Percentiles rank a stretch among this genome's conserved stretches.
These are phyloP conservation scores for Mesembrinibis cayennensis DNA, from an alignment of 2,113 vertebrate genomes.

Conservation along the genomic window DNA sequence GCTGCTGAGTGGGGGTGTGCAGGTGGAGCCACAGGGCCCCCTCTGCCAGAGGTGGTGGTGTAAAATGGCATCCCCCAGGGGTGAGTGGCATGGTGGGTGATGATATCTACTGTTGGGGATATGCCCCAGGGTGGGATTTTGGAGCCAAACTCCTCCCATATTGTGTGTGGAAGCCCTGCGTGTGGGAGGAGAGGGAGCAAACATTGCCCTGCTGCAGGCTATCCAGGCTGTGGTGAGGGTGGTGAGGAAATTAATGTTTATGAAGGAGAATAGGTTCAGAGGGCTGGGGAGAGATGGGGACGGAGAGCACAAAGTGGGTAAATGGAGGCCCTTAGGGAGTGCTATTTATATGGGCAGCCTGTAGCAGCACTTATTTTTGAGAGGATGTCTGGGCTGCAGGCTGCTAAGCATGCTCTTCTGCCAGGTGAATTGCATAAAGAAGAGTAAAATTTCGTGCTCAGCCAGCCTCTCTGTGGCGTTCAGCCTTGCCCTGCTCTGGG, in stretches of 20 bases:
- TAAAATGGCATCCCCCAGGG: rapidly evolving
- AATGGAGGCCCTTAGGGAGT: neutral
- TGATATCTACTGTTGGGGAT: neutral
- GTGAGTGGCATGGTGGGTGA: neutral
- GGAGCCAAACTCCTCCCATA: neutral
- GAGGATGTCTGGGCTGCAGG: neutral
- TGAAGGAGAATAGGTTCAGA: neutral
- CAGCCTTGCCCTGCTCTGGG: rapidly evolving
- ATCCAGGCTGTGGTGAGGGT: neutral
- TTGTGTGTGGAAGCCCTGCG: neutral
- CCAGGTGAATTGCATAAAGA: neutral
- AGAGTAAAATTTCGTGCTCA: neutral
- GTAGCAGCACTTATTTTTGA: neutral
- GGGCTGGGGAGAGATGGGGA: neutral
- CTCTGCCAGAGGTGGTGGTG: neutral
- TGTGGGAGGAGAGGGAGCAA: neutral
- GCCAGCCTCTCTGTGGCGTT: rapidly evolving
- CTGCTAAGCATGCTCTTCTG: neutral
- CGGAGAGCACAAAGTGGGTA: neutral
- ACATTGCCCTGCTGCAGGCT: neutral
- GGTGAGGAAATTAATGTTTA: neutral
- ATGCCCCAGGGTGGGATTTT: neutral
- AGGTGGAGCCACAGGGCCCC: rapidly evolving
- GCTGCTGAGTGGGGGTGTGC: neutral
- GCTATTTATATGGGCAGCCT: neutral